Conservation (phyloP, 2,113 vertebrate species). For the Salvelinus namaycush region DNA sequence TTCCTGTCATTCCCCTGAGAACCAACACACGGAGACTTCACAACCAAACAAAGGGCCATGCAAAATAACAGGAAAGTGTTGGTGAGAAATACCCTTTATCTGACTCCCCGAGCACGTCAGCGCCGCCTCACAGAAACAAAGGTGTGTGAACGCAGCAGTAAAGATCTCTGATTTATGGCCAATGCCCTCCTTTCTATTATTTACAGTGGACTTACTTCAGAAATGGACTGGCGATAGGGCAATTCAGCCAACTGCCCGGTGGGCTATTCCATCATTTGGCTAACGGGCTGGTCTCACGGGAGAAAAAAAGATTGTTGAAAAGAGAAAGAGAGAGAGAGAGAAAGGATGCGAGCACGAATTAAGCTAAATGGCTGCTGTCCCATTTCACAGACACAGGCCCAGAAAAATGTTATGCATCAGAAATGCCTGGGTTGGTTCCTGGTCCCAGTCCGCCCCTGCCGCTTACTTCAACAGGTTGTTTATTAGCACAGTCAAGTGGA, state of each 20-base stretch:
- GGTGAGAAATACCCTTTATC: constrained; percentile 98
- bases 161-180: constrained; percentile 95
- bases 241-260: too few relatives aligned
- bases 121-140: constrained; percentile 87
- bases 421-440: too few relatives aligned
- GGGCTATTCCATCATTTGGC: too few relatives aligned
- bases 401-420: too few relatives aligned
- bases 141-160: constrained; percentile 89
- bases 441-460: constrained; percentile 6
- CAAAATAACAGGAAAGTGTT: constrained; percentile 98
- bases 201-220: constrained; percentile 72
- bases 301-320: too few relatives aligned
- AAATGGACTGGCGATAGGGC: too few relatives aligned
- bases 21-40: constrained; percentile 81
- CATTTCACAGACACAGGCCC: too few relatives aligned
- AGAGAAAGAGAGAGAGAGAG: too few relatives aligned
- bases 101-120: constrained; percentile 97
- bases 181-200: constrained; percentile 84
- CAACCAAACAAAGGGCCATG: constrained; percentile 93
- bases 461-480: constrained; percentile 87
- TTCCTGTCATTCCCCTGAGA: constrained; percentile 90
- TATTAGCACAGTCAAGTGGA: constrained; percentile 78
- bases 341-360: too few relatives aligned
- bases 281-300: too few relatives aligned
- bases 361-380: too few relatives aligned